These are phyloP conservation scores for Conus canariensis DNA, from an alignment of 2,888 invertebrate species.

Conservation along the genomic window DNA sequence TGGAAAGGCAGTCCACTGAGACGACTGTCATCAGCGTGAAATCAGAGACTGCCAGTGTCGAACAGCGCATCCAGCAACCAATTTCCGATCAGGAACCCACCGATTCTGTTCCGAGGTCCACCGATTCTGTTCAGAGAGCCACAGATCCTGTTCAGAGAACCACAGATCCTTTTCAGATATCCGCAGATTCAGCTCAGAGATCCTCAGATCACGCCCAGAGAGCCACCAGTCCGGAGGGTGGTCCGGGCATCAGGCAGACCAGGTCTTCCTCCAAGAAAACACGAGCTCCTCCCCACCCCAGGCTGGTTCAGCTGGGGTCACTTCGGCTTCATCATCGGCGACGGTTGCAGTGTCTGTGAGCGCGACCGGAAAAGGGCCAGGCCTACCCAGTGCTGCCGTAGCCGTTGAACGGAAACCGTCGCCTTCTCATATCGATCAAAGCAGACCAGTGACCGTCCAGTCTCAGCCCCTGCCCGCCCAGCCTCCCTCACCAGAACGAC, in stretches of 20 bases:
- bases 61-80: background rate
- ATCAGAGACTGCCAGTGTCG: background rate
- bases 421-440: background rate
- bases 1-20: background rate
- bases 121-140: background rate
- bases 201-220: background rate
- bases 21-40: background rate
- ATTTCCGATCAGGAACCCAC: background rate
- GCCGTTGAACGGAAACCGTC: conserved; percentile 2
- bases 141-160: background rate
- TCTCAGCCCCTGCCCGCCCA: background rate
- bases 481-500: conserved; percentile 13
- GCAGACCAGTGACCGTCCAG: background rate
- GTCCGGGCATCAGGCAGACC: conserved; percentile 42
- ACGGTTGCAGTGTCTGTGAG: background rate
- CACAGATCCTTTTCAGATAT: background rate
- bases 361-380: background rate
- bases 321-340: background rate
- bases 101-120: background rate
- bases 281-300: conserved; percentile 64
- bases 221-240: background rate
- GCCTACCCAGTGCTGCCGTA: background rate
- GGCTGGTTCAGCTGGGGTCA: conserved; percentile 30
- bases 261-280: conserved; percentile 61
- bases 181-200: background rate